Percentiles rank a stretch among this genome's conserved stretches.
Evolutionary conservation across 2,797 vertebrate species (phyloP).

Genomic region (Capromys pilorides): DNA sequence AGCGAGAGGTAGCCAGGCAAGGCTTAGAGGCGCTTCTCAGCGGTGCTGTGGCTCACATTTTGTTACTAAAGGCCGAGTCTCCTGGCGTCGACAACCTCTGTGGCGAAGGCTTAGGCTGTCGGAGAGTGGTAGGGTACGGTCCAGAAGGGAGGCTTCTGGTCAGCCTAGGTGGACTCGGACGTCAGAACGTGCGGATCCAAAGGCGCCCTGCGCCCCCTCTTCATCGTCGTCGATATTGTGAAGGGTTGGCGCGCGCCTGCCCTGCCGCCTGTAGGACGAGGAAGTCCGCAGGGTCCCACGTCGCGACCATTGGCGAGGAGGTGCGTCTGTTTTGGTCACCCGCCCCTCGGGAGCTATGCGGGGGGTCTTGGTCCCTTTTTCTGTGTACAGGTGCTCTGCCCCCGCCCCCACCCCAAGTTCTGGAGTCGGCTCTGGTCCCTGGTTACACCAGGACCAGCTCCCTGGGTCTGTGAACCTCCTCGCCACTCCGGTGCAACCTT

Average conservation of each 20-base stretch:
- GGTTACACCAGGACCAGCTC: not conserved
- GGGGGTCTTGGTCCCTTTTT: not conserved
- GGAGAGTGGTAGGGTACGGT: constrained; percentile 25
- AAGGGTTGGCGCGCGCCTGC: not conserved
- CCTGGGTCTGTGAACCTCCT: not conserved
- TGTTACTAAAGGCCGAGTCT: constrained; percentile 61
- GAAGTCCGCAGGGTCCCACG: not conserved
- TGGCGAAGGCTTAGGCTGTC: constrained; percentile 32
- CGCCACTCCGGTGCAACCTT: not conserved
- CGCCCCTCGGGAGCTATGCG: not conserved
- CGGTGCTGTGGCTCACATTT: constrained; percentile 16
- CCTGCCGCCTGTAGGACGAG: not conserved
- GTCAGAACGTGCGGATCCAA: not conserved
- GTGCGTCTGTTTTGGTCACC: not conserved
- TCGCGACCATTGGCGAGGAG: not conserved
- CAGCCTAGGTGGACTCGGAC: constrained; percentile 68
- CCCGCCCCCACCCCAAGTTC: not conserved
- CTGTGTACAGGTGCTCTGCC: not conserved
- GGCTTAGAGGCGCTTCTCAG: constrained; percentile 37
- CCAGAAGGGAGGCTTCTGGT: constrained; percentile 52
- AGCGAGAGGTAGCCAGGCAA: constrained; percentile 55
- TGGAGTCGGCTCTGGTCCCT: not conserved
- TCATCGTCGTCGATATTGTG: not conserved
- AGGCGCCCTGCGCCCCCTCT: constrained; percentile 34
- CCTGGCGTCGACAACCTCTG: not conserved